Evolutionary conservation across 2,113 vertebrate genomes (phyloP).

Genomic region (Pollimyrus isidori): DNA sequence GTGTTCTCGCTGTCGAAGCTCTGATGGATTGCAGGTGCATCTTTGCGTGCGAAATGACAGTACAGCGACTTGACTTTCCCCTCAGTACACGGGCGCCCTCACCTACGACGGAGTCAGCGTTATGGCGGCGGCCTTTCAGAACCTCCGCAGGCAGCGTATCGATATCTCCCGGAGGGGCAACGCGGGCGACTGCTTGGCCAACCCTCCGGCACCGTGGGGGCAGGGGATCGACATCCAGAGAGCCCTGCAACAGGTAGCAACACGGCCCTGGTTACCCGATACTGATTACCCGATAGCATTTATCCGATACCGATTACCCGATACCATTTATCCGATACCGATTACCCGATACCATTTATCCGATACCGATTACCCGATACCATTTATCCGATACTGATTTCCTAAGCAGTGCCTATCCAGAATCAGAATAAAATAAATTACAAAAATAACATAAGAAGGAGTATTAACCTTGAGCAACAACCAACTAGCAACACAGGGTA

Average conservation of each 20-base stretch:
- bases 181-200: slow-evolving; percentile 91
- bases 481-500: neutral
- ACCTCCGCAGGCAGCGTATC: slow-evolving; percentile 82
- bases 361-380: too few relatives aligned
- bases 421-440: neutral
- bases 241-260: slow-evolving; percentile 83
- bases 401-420: neutral
- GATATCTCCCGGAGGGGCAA: slow-evolving; percentile 94
- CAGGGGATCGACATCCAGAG: slow-evolving; percentile 98
- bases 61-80: neutral
- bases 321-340: neutral
- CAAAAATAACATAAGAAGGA: neutral
- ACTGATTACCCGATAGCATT: neutral
- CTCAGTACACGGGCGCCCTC: slow-evolving; percentile 88
- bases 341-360: neutral
- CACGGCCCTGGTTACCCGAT: neutral
- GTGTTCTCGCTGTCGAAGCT: neutral
- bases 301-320: neutral
- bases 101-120: slow-evolving; percentile 89
- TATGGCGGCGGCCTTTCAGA: slow-evolving; percentile 91
- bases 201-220: slow-evolving; percentile 92
- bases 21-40: neutral
- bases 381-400: neutral
- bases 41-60: neutral
- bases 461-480: neutral